Evolutionary conservation across 53 echinoderm and acorn worm genomes (phyloP).

Genomic region (Holothuria scabra): DNA sequence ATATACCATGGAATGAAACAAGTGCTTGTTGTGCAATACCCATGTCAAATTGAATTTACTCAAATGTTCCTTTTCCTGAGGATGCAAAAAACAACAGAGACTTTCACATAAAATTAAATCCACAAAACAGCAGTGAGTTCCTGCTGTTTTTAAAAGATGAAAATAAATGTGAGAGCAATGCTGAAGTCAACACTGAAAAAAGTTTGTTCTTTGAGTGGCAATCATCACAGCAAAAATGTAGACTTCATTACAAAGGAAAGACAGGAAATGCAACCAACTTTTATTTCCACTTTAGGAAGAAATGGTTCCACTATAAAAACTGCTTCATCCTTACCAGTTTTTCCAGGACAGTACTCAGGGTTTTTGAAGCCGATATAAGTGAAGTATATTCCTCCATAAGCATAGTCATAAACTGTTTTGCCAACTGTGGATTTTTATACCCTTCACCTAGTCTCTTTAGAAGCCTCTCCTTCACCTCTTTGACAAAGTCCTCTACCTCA

Average conservation of each 20-base stretch:
- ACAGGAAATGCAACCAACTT: too few species aligned
- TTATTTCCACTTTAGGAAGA: too few species aligned
- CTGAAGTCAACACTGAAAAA: too few species aligned
- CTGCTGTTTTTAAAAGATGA: background rate
- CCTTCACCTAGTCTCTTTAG: conserved; percentile 83
- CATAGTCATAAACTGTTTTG: conserved; percentile 98
- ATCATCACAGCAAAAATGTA: too few species aligned
- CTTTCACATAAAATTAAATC: too few species aligned
- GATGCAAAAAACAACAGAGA: background rate
- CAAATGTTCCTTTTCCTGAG: conserved; percentile 96
- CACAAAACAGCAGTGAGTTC: background rate
- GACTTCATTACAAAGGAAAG: too few species aligned
- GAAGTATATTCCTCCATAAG: conserved; percentile 97
- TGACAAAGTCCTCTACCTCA: conserved; percentile 93
- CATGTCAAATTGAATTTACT: conserved; percentile 96
- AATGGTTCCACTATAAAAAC: too few species aligned
- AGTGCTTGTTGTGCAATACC: conserved; percentile 98
- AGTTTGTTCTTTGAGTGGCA: too few species aligned
- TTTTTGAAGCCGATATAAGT: conserved; percentile 89
- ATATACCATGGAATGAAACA: conserved; percentile 94
- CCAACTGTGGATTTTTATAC: conserved; percentile 77
- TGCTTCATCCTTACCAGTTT: conserved; percentile 73
- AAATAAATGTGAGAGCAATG: too few species aligned
- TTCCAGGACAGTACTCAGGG: conserved; percentile 80
- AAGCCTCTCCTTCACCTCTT: conserved; percentile 89